phyloP scores from a whole-genome alignment of 2,888 invertebrate species.

The Ormyrus rosae region DNA sequence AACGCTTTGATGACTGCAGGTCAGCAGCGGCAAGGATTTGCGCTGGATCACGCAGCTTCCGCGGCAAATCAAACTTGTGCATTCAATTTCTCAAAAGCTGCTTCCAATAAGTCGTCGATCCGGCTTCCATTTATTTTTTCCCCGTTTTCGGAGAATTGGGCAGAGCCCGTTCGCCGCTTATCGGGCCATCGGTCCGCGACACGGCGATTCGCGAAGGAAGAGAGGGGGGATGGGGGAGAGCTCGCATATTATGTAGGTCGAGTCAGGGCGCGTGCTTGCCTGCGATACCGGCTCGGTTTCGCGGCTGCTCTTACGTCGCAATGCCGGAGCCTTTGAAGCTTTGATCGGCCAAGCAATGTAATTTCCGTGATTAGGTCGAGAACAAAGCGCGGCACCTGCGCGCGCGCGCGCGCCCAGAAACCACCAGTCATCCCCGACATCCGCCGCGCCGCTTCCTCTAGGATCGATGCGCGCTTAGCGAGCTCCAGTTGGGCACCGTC shows the following conservation, averaged over 20 bases:
- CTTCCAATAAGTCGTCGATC: too few species aligned
- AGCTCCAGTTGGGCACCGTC: neutral
- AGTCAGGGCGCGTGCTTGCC: neutral
- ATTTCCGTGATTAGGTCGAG: conserved; percentile 67
- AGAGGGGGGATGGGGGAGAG: neutral
- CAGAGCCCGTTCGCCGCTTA: too few species aligned
- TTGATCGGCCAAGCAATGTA: conserved; percentile 67
- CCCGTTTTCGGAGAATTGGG: too few species aligned
- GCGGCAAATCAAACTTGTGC: too few species aligned
- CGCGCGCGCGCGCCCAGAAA: neutral
- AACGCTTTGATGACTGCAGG: too few species aligned
- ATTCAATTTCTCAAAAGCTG: too few species aligned
- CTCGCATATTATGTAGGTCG: conserved; percentile 33
- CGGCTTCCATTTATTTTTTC: too few species aligned
- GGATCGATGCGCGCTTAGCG: conserved; percentile 16
- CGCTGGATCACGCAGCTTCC: neutral
- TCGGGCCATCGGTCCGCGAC: too few species aligned
- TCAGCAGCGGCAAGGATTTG: neutral
- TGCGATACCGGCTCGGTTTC: neutral
- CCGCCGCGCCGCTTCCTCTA: neutral
- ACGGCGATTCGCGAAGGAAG: neutral
- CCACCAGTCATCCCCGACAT: neutral
- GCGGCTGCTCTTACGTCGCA: neutral
- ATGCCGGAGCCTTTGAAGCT: conserved; percentile 51
- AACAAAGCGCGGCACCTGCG: conserved; percentile 64